These are phyloP conservation scores for Alosa sapidissima DNA, from an alignment of 2,797 vertebrate species.

Conservation along the genomic window DNA sequence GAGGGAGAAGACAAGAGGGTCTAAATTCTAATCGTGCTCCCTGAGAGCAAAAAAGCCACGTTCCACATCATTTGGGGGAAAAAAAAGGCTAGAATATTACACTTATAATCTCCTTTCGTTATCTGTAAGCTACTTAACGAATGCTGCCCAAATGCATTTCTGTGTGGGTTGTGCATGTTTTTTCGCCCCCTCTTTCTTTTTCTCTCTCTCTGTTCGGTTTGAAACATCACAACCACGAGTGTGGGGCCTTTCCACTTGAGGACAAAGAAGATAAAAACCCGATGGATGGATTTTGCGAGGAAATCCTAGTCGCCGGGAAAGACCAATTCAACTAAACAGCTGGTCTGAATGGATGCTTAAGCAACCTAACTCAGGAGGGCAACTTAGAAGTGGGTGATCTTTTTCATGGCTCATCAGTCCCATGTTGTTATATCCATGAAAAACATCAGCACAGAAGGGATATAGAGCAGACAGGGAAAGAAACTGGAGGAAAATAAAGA, in stretches of 20 bases:
- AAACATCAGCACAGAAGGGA: not conserved
- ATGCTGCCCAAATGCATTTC: slow-evolving; percentile 22
- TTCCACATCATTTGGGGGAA: slow-evolving; percentile 16
- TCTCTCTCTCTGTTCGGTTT: not conserved
- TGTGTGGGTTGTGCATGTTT: not conserved
- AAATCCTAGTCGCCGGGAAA: not conserved
- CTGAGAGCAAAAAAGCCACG: not conserved
- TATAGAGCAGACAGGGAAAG: not conserved
- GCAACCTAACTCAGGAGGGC: not conserved
- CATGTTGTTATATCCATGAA: not conserved
- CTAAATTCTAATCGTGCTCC: not conserved
- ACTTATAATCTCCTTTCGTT: slow-evolving; percentile 17
- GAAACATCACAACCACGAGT: not conserved
- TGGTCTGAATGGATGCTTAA: not conserved
- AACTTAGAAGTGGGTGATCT: not conserved
- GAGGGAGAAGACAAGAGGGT: not conserved
- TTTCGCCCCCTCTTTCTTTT: slow-evolving; percentile 26
- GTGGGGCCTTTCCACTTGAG: not conserved
- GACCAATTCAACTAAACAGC: not conserved
- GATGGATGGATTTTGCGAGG: not conserved
- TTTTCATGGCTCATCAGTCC: not conserved
- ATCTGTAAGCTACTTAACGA: slow-evolving; percentile 34
- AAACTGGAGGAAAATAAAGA: not conserved
- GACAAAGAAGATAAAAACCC: not conserved
- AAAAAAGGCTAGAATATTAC: slow-evolving; percentile 6